Base-by-base conservation (phyloP, 2,888 invertebrate genomes). In the Synanthedon andrenaeformis region DNA sequence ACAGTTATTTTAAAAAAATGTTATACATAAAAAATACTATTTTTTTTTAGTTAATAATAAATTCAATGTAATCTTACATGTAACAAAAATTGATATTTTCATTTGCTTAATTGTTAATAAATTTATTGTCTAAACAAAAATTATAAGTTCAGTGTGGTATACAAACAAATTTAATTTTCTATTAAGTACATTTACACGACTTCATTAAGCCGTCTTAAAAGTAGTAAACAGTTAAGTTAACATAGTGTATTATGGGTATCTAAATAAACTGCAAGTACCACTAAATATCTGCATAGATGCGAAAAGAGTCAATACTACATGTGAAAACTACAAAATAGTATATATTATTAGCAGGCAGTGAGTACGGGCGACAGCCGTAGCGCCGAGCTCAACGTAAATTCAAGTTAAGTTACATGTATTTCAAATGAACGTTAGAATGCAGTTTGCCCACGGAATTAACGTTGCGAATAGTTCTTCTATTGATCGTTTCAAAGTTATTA, bases 351-450 rank as follows among this genome's bases (percentile, higher is more conserved):
- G 45, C n/a, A 8, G 45, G 6, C 14, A 12, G 45, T 45, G 14
- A 12, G 45, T 45, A n/a, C n/a, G 14, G n/a, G 45, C 13, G 45
- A 45, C 45, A 45, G 45, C 45, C 45, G 45, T 57, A 53, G 55
- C 52, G 53, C 49, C 55, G 53, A 59, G 61, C 57, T 59, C 54
- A 53, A 58, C 55, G 54, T 60, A 56, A 55, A 57, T 61, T 62
- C 56, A 52, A 56, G 56, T 55, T 60, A 62, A 62, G 51, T 56
- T 62, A 57, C 58, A 66, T 55, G 55, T 63, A 59, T 57, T 60
- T 59, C 61, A 60, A 64, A 62, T 54, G 56, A 59, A 61, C 62
- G 57, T 63, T 59, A 56, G 65, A 69, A 70, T 67, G 61, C 57
- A 58, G 62, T 58, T 62, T 58, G 53, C 58, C 57, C 58, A 61